Conservation (phyloP, 2,888 invertebrate species). For the Thymelicus sylvestris region DNA sequence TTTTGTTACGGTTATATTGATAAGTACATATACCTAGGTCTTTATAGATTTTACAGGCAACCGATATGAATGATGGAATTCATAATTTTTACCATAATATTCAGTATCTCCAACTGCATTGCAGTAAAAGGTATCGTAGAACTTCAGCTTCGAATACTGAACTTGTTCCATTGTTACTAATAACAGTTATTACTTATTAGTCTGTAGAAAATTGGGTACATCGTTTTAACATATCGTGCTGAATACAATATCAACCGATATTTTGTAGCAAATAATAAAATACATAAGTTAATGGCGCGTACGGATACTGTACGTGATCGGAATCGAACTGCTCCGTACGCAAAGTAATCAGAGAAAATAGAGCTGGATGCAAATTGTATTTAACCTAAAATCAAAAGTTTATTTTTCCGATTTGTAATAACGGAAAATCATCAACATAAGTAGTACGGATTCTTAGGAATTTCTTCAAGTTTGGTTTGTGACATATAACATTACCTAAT, state of each 20-base stretch:
- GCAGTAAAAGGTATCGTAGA: too few relatives aligned
- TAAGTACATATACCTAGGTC: too few relatives aligned
- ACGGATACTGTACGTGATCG: conserved; percentile 36
- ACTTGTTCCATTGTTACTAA: neutral
- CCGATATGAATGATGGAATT: neutral
- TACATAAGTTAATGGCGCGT: conserved; percentile 32
- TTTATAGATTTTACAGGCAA: neutral
- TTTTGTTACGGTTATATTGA: too few relatives aligned
- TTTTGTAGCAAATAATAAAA: conserved; percentile 36
- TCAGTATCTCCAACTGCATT: too few relatives aligned
- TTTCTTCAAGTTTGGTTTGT: neutral
- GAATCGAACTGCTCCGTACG: conserved; percentile 22
- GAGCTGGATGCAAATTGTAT: conserved; percentile 24
- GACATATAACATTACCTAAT: too few relatives aligned
- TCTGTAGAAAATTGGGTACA: neutral
- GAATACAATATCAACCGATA: conserved; percentile 30
- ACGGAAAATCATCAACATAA: neutral
- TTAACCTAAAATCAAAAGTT: neutral
- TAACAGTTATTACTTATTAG: conserved; percentile 3
- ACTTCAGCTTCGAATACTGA: neutral
- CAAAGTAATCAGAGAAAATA: conserved; percentile 33
- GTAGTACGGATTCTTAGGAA: neutral
- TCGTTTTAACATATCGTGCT: conserved; percentile 16
- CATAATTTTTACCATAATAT: too few relatives aligned
- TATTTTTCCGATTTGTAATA: neutral